Percentiles rank a stretch among this genome's conserved stretches.
These are phyloP conservation scores for Pyrrhura leucotis DNA, from an alignment of 2,797 vertebrate species.

Conservation along the genomic window DNA sequence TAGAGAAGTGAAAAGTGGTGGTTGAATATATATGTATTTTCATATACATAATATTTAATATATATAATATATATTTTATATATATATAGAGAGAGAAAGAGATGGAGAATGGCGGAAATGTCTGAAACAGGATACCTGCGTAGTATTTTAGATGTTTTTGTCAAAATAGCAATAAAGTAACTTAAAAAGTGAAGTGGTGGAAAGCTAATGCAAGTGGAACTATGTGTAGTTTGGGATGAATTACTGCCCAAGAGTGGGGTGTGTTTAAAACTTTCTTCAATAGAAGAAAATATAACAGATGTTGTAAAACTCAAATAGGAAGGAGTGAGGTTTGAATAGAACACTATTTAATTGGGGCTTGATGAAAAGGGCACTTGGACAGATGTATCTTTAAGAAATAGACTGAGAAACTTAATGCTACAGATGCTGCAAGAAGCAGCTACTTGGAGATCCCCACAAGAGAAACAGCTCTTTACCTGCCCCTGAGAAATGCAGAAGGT, in stretches of 20 bases:
- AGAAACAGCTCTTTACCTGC: neutral
- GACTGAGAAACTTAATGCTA: neutral
- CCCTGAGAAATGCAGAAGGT: neutral
- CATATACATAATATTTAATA: neutral
- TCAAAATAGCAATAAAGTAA: neutral
- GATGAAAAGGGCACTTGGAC: fast-evolving
- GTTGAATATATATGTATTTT: neutral
- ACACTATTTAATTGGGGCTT: fast-evolving
- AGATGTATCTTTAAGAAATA: neutral
- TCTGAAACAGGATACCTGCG: neutral
- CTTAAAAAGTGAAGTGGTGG: neutral
- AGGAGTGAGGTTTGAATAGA: neutral
- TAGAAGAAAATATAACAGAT: neutral
- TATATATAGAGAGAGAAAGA: fast-evolving
- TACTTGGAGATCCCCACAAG: neutral
- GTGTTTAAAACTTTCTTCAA: neutral
- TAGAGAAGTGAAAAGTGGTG: neutral
- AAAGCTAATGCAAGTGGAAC: neutral
- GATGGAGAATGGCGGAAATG: neutral
- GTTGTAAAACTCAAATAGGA: neutral
- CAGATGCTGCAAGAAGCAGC: neutral
- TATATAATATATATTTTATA: neutral
- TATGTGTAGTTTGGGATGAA: neutral
- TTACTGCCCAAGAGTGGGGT: neutral
- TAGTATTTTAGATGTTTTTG: neutral